Evolutionary conservation across 2,888 invertebrate genomes (phyloP).

Genomic region (Melinaea marsaeus): DNA sequence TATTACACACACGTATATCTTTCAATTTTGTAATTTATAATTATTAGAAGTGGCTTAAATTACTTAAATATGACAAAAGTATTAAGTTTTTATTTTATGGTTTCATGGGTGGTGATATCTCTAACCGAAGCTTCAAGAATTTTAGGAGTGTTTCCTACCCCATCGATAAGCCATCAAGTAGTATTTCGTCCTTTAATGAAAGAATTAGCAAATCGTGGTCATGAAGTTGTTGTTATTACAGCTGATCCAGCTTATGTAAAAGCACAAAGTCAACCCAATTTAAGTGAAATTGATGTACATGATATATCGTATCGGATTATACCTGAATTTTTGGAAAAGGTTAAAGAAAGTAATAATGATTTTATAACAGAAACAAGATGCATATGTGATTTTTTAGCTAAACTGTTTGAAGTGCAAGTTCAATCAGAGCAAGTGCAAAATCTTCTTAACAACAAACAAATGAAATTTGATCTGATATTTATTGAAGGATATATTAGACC

Average conservation of each 20-base stretch:
- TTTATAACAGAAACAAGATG: slow-evolving; percentile 17
- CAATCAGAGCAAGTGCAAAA: slow-evolving; percentile 28
- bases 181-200: slow-evolving; percentile 45
- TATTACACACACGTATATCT: no score
- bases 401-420: slow-evolving; percentile 30
- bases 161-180: slow-evolving; percentile 51
- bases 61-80: slow-evolving; percentile 6
- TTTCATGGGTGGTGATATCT: slow-evolving; percentile 6
- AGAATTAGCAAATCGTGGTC: slow-evolving; percentile 52
- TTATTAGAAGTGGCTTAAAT: no score
- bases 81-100: slow-evolving; percentile 6
- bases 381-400: slow-evolving; percentile 13
- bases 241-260: slow-evolving; percentile 45
- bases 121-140: slow-evolving; percentile 41
- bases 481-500: slow-evolving; percentile 40
- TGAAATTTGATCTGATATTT: slow-evolving; percentile 45
- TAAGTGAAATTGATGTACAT: slow-evolving; percentile 51
- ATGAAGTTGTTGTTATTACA: slow-evolving; percentile 54
- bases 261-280: slow-evolving; percentile 43
- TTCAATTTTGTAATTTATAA: no score
- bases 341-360: slow-evolving; percentile 23
- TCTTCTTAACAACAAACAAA: slow-evolving; percentile 27
- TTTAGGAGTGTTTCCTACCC: slow-evolving; percentile 45
- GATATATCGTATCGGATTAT: slow-evolving; percentile 44
- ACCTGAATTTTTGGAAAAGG: slow-evolving; percentile 21